phyloP scores from a whole-genome alignment of 2,797 vertebrate species.

The Paramormyrops hopkinsi region DNA sequence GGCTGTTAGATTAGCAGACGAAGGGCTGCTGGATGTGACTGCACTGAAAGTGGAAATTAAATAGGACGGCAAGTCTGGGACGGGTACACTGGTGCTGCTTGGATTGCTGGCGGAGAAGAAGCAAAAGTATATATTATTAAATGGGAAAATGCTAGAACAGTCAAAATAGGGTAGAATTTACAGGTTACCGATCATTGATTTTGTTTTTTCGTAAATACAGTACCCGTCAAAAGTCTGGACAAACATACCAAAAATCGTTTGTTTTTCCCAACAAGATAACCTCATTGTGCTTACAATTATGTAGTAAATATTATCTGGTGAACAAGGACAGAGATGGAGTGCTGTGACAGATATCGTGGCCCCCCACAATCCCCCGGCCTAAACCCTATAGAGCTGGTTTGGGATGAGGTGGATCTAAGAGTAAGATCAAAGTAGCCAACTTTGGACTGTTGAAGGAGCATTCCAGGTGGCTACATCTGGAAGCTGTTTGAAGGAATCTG shows the following conservation, averaged over 20 bases:
- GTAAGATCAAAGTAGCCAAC: background rate
- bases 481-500: background rate
- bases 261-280: background rate
- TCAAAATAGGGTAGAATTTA: background rate
- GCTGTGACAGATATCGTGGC: background rate
- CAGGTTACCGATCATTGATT: background rate
- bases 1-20: conserved; percentile 4
- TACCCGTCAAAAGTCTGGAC: background rate
- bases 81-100: background rate
- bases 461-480: background rate
- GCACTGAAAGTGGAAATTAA: conserved; percentile 22
- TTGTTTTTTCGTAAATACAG: background rate
- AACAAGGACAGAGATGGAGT: background rate
- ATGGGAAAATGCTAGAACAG: background rate
- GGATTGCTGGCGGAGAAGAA: conserved; percentile 35
- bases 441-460: background rate
- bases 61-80: conserved; percentile 5
- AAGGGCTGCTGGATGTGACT: conserved; percentile 17
- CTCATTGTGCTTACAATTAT: background rate
- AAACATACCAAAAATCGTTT: background rate
- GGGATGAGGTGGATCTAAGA: background rate
- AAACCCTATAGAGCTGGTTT: background rate
- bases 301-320: background rate
- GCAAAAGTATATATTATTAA: background rate
- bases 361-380: background rate